Conservation (phyloP, 2,797 vertebrate species). For the Dipus sagitta region DNA sequence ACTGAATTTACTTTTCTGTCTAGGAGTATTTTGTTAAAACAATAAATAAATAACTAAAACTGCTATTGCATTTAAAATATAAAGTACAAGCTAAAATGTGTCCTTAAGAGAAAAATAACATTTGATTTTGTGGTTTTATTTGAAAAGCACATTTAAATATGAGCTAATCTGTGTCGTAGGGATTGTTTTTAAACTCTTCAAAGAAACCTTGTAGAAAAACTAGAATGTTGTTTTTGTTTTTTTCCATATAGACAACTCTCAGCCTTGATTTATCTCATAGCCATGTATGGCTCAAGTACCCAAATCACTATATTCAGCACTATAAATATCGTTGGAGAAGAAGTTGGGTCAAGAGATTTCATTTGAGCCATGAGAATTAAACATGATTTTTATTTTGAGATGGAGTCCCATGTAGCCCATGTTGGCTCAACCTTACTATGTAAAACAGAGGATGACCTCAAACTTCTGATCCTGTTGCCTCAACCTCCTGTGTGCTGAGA, state of each 20-base stretch:
- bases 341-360: background rate
- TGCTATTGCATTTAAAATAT: slow-evolving; percentile 34
- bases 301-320: background rate
- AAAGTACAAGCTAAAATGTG: background rate
- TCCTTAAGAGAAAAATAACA: background rate
- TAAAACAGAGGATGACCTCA: too few relatives aligned
- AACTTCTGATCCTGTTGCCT: too few relatives aligned
- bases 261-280: background rate
- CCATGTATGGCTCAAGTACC: background rate
- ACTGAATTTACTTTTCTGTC: background rate
- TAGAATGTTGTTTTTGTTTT: background rate
- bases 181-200: background rate
- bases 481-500: too few relatives aligned
- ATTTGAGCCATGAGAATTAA: background rate
- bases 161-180: background rate
- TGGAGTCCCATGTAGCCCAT: background rate
- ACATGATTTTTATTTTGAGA: background rate
- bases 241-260: background rate
- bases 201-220: background rate
- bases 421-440: too few relatives aligned
- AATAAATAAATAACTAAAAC: background rate
- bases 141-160: background rate
- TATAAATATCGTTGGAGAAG: background rate
- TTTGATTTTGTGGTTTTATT: slow-evolving; percentile 27
- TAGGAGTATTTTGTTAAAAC: background rate